phyloP scores from a whole-genome alignment of 2,888 invertebrate species.

The Xestoiulus laeticollis region DNA sequence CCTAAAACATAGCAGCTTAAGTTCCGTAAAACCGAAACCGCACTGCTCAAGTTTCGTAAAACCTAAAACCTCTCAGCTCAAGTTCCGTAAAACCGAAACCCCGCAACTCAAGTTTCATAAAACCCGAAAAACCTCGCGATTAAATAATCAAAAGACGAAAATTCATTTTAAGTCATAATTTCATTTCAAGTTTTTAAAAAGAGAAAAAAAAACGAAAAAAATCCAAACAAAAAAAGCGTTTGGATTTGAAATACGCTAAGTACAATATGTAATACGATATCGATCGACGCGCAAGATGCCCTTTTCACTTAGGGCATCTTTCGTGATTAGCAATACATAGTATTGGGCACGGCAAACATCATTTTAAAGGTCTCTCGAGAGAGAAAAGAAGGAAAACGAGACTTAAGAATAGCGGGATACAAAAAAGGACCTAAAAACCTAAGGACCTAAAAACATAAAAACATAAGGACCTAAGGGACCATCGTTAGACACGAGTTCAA shows the following conservation, averaged over 20 bases:
- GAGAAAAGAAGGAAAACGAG: background rate
- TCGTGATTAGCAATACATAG: slow-evolving; percentile 19
- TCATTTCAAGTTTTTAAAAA: background rate
- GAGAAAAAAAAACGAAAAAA: no score
- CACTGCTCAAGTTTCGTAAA: no score
- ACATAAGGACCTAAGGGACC: no score
- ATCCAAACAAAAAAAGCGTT: background rate
- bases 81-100: no score
- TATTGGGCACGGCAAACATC: slow-evolving; percentile 14
- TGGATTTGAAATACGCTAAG: background rate
- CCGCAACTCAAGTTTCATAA: no score
- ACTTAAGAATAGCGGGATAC: background rate
- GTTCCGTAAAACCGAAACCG: no score
- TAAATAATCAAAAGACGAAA: background rate
- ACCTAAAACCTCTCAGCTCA: no score
- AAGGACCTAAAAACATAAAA: background rate
- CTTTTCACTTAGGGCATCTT: background rate
- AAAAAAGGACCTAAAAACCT: background rate
- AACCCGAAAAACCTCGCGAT: no score
- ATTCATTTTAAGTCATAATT: background rate
- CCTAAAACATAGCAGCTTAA: no score
- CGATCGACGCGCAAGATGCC: background rate
- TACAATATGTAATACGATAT: background rate
- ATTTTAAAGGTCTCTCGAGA: background rate
- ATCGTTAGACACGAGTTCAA: no score